Percentiles rank a stretch among this genome's conserved stretches.
These are phyloP conservation scores for Gymnocephalus cernua DNA, from an alignment of 2,113 vertebrate genomes.

Conservation along the genomic window DNA sequence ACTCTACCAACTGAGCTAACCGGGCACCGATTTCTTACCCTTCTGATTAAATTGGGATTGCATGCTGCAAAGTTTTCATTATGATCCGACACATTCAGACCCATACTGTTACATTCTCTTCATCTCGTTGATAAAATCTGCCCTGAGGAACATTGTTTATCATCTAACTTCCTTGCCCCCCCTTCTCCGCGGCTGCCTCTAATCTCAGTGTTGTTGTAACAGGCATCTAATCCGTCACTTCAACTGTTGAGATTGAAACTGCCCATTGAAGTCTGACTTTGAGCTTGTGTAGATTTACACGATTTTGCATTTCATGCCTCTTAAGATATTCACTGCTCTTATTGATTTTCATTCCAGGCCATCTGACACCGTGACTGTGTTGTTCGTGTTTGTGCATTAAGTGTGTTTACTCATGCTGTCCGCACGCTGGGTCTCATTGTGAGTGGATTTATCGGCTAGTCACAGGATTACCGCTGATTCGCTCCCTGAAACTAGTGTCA, in stretches of 20 bases:
- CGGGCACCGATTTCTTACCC: conserved; percentile 9
- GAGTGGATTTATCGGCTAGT: conserved; percentile 82
- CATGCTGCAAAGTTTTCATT: conserved; percentile 15
- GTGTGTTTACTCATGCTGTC: conserved; percentile 57
- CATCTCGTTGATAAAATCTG: conserved; percentile 1
- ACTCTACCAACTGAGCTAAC: no score
- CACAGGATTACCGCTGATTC: conserved; percentile 83
- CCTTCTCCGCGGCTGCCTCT: conserved; percentile 16
- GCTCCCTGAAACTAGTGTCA: conserved; percentile 82
- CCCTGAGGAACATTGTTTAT: conserved; percentile 36
- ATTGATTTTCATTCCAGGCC: conserved; percentile 69
- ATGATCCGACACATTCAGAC: not conserved
- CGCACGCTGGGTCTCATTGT: conserved; percentile 70
- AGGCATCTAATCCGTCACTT: conserved; percentile 70
- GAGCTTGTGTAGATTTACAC: conserved; percentile 16
- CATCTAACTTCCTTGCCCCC: conserved; percentile 2
- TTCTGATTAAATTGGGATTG: conserved; percentile 1
- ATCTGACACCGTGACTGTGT: not conserved
- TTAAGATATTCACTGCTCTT: conserved; percentile 55
- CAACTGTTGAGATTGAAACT: conserved; percentile 61
- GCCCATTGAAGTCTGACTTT: conserved; percentile 38
- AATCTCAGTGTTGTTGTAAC: conserved; percentile 72
- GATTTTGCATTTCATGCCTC: conserved; percentile 59
- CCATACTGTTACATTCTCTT: conserved; percentile 9
- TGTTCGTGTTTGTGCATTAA: conserved; percentile 40